phyloP scores from a whole-genome alignment of 1,140 invertebrate genomes.

The Papilio polyxenes region DNA sequence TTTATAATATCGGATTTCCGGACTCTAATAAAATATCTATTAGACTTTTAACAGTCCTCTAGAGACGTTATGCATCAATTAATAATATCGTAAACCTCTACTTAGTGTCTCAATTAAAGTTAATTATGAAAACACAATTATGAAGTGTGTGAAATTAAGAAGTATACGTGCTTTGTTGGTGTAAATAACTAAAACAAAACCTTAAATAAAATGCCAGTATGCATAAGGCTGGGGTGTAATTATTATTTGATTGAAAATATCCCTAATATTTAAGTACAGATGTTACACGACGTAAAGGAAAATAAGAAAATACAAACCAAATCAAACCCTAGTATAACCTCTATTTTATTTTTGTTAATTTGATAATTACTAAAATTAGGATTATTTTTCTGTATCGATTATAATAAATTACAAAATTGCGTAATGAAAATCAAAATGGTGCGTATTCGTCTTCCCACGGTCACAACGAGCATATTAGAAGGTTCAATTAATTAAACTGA shows the following conservation, averaged over 20 bases:
- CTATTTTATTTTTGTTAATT: neutral
- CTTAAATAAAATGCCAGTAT: too few relatives aligned
- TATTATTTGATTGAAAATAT: neutral
- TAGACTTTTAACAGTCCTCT: neutral
- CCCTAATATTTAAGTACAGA: neutral
- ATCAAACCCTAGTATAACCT: neutral
- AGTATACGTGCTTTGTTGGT: too few relatives aligned
- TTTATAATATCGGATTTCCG: constrained; percentile 76
- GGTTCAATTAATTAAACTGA: constrained; percentile 73
- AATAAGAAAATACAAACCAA: neutral
- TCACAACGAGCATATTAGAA: constrained; percentile 53
- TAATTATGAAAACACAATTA: too few relatives aligned
- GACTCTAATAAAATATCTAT: constrained; percentile 49
- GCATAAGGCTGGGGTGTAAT: neutral
- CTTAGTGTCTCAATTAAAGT: too few relatives aligned
- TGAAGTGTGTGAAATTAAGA: too few relatives aligned
- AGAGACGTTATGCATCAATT: constrained; percentile 16
- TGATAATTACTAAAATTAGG: neutral
- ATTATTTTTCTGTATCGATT: neutral
- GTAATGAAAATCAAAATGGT: constrained; percentile 4
- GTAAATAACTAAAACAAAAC: too few relatives aligned
- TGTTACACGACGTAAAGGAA: neutral
- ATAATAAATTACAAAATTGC: neutral
- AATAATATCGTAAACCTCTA: constrained; percentile 6
- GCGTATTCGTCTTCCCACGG: constrained; percentile 59